These are phyloP conservation scores for Holocentrus rufus DNA, from an alignment of 2,797 vertebrate genomes.

Conservation along the genomic window DNA sequence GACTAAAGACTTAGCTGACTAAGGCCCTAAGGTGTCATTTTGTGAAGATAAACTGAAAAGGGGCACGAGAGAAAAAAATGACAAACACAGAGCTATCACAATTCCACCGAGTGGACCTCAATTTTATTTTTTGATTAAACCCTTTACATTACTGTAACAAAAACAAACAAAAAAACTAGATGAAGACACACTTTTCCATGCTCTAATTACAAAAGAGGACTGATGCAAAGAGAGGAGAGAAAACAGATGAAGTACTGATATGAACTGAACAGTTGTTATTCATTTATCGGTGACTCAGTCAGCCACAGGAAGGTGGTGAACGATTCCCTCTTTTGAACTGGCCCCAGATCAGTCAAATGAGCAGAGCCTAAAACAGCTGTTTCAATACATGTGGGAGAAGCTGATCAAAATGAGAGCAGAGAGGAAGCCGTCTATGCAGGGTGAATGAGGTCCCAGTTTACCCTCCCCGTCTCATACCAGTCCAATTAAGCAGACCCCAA, in stretches of 20 bases:
- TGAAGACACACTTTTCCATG: conserved; percentile 63
- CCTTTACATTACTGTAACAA: conserved; percentile 81
- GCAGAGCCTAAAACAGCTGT: conserved; percentile 26
- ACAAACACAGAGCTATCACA: conserved; percentile 32
- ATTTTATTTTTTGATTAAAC: conserved; percentile 74
- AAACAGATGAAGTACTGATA: conserved; percentile 32
- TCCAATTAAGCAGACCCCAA: conserved; percentile 55
- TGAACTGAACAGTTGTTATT: conserved; percentile 42
- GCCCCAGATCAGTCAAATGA: conserved; percentile 32
- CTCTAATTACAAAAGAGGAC: conserved; percentile 74
- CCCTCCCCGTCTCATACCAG: conserved; percentile 43
- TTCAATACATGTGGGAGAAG: conserved; percentile 33
- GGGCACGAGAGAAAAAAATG: conserved; percentile 32
- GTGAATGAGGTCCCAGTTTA: conserved; percentile 54
- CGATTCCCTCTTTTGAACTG: conserved; percentile 40
- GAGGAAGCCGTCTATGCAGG: conserved; percentile 46
- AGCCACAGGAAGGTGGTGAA: conserved; percentile 33
- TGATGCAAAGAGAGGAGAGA: conserved; percentile 12
- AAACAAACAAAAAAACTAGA: conserved; percentile 63
- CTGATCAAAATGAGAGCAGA: conserved; percentile 48
- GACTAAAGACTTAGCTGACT: neutral
- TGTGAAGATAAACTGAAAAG: conserved; percentile 33
- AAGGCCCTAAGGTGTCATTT: neutral
- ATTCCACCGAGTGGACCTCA: conserved; percentile 52
- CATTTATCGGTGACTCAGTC: conserved; percentile 37